Conservation (phyloP, 2,113 vertebrate species). For the Leucopsar rothschildi region DNA sequence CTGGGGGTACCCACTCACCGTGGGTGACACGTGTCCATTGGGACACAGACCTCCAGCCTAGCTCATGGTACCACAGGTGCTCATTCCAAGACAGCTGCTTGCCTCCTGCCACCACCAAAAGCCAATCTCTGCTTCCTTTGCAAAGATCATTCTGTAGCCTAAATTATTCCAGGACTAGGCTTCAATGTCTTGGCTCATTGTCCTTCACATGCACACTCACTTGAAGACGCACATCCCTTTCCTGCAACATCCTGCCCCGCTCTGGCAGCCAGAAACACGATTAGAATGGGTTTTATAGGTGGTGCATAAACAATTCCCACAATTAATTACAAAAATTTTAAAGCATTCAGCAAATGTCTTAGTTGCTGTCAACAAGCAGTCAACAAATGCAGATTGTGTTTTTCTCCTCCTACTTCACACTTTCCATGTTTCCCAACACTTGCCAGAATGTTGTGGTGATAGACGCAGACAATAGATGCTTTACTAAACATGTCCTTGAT, state of each 20-base stretch:
- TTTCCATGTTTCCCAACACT: constrained; percentile 54
- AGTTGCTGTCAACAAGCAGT: constrained; percentile 51
- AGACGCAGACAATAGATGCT: constrained; percentile 45
- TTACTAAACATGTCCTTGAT: constrained; percentile 56
- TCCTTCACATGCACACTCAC: not conserved
- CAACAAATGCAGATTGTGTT: constrained; percentile 24
- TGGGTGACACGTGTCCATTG: not conserved
- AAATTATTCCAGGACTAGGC: not conserved
- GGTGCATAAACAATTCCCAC: not conserved
- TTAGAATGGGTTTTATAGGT: constrained; percentile 19
- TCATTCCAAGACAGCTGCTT: not conserved
- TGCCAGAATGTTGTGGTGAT: constrained; percentile 43
- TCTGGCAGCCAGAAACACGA: not conserved
- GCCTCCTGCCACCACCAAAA: not conserved
- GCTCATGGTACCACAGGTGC: not conserved
- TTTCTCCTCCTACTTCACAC: constrained; percentile 57
- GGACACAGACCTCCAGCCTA: not conserved
- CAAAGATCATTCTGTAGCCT: not conserved
- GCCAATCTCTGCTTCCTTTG: not conserved
- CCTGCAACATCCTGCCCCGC: not conserved
- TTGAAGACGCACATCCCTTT: not conserved
- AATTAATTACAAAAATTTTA: constrained; percentile 41
- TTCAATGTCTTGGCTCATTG: not conserved
- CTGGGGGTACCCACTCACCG: rapidly evolving
- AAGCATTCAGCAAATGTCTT: constrained; percentile 24